Evolutionary conservation across 2,888 invertebrate species (phyloP).

Genomic region (Carpatolechia fugitivella): DNA sequence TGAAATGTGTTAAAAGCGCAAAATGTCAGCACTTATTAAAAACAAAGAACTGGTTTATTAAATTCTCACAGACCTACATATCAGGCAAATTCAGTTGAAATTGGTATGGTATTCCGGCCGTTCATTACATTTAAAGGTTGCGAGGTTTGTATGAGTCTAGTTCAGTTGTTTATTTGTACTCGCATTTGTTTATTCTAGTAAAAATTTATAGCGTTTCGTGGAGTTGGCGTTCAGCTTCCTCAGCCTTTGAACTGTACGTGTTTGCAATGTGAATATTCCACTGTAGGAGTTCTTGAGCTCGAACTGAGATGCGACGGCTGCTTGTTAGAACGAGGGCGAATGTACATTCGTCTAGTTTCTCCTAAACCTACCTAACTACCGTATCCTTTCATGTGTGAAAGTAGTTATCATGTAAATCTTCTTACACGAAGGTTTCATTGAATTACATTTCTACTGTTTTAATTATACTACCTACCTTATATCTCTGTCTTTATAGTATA

Average conservation of each 20-base stretch:
- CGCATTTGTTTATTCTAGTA: conserved; percentile 64
- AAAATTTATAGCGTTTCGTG: conserved; percentile 61
- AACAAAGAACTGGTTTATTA: not conserved
- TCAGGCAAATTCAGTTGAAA: conserved; percentile 9
- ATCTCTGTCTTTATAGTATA: no score
- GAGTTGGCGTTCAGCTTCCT: conserved; percentile 43
- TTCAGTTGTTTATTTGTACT: conserved; percentile 50
- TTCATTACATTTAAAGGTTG: conserved; percentile 11
- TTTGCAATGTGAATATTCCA: conserved; percentile 38
- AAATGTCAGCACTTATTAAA: not conserved
- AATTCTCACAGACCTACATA: not conserved
- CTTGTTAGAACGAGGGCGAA: not conserved
- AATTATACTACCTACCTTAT: no score
- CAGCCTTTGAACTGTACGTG: conserved; percentile 54
- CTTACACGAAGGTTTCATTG: no score
- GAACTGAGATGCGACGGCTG: not conserved
- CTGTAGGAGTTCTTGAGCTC: conserved; percentile 14
- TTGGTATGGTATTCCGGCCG: not conserved
- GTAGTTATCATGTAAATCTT: no score
- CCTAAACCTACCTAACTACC: not conserved
- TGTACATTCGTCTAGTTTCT: not conserved
- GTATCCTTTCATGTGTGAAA: no score
- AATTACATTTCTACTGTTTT: no score
- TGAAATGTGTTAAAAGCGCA: not conserved
- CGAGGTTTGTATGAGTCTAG: conserved; percentile 5